Conservation (phyloP, 2,797 vertebrate genomes). For the Podarcis siculus region DNA sequence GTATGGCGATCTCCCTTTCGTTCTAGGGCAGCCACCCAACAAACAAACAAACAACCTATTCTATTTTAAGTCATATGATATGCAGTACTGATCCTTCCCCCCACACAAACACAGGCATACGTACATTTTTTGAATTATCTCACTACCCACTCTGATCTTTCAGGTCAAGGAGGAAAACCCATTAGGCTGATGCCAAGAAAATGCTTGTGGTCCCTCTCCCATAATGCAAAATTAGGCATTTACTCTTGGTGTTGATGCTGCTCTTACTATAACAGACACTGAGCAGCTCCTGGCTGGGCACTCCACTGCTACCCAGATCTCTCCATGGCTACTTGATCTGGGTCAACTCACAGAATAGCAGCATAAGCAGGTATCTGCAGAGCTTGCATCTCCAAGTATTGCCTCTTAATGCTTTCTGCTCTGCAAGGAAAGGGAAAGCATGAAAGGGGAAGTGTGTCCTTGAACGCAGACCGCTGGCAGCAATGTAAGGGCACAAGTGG, state of each 20-base stretch:
- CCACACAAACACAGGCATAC: neutral
- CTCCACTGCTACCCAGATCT: neutral
- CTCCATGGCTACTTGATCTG: neutral
- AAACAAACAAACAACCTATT: neutral
- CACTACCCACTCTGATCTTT: neutral
- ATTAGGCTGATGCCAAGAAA: neutral
- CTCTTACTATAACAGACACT: neutral
- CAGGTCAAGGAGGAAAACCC: neutral
- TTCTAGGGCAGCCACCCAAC: neutral
- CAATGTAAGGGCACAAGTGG: neutral
- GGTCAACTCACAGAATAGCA: neutral
- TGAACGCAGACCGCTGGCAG: neutral
- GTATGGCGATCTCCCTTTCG: neutral
- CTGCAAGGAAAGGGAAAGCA: neutral
- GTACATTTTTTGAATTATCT: neutral
- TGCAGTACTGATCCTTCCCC: neutral
- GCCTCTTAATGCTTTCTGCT: neutral
- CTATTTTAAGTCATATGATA: neutral
- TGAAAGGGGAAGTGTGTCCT: neutral
- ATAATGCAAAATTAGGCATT: neutral
- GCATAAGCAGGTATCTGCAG: neutral
- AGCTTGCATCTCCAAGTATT: neutral
- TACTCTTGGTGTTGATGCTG: neutral
- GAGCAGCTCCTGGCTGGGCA: neutral
- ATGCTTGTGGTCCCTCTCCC: neutral